Conservation (phyloP, 2,797 vertebrate species). For the Acipenser oxyrinchus region DNA sequence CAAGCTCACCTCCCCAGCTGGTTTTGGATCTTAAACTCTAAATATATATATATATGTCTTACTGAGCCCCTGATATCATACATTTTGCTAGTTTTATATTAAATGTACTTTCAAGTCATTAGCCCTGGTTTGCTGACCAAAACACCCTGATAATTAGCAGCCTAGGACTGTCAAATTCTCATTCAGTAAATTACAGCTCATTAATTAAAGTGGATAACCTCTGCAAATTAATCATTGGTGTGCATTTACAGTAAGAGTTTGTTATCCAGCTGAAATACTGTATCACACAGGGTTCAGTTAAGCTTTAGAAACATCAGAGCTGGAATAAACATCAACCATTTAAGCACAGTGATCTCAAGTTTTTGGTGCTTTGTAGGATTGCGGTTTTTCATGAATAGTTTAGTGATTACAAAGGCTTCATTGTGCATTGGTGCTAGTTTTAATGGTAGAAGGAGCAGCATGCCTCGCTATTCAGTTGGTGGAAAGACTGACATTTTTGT, state of each 20-base stretch:
- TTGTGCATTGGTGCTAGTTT: too few species aligned
- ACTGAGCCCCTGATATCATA: conserved; percentile 57
- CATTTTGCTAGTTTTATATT: conserved; percentile 55
- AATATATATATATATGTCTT: conserved; percentile 63
- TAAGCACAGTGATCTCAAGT: too few species aligned
- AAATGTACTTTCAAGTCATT: conserved; percentile 3
- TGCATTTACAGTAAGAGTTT: not conserved
- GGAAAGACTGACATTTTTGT: too few species aligned
- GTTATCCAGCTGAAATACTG: conserved; percentile 2
- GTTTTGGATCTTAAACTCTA: conserved; percentile 56
- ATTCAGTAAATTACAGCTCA: conserved; percentile 6
- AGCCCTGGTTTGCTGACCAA: conserved; percentile 40
- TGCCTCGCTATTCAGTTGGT: too few species aligned
- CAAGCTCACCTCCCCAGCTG: conserved; percentile 14
- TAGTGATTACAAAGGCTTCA: too few species aligned
- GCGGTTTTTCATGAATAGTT: too few species aligned
- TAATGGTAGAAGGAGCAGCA: too few species aligned
- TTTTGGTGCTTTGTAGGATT: too few species aligned
- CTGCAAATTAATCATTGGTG: conserved; percentile 7
- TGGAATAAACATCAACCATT: too few species aligned
- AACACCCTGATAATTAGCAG: conserved; percentile 21
- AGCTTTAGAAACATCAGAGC: too few species aligned
- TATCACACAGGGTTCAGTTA: too few species aligned
- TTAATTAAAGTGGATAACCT: conserved; percentile 1
- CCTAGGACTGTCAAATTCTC: conserved; percentile 1